Percentiles rank a stretch among this genome's conserved stretches.
Evolutionary conservation across 2,797 vertebrate species (phyloP).

Genomic region (Lepilemur ruficaudatus): DNA sequence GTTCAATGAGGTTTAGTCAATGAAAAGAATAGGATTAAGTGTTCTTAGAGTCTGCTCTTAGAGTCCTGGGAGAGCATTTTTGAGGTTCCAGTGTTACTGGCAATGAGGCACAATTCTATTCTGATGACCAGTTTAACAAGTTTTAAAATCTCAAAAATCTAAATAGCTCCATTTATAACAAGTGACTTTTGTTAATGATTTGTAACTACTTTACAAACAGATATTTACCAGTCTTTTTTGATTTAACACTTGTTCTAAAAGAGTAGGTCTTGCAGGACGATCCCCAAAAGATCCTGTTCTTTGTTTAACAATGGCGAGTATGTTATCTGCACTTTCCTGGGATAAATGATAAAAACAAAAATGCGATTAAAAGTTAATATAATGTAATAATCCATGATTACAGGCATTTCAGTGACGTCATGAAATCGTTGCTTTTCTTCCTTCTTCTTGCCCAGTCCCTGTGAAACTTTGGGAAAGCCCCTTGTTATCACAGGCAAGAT

Average conservation of each 20-base stretch:
- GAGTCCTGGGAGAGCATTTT: background rate
- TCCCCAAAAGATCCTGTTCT: slow-evolving; percentile 93
- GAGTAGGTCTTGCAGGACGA: slow-evolving; percentile 94
- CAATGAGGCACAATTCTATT: background rate
- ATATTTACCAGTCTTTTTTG: slow-evolving; percentile 95
- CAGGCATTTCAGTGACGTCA: background rate
- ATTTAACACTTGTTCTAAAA: slow-evolving; percentile 98
- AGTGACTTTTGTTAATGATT: background rate
- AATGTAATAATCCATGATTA: background rate
- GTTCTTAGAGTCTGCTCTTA: background rate
- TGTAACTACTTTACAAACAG: background rate
- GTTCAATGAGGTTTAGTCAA: background rate
- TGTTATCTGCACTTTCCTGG: slow-evolving; percentile 93
- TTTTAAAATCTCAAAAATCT: background rate
- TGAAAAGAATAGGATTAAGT: background rate
- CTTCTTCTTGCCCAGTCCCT: background rate
- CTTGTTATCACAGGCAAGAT: background rate
- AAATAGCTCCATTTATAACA: background rate
- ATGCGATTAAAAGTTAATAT: background rate
- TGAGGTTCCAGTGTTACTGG: background rate
- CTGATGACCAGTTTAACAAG: background rate
- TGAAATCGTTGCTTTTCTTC: background rate
- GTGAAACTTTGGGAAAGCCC: background rate
- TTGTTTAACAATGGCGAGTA: slow-evolving; percentile 95
- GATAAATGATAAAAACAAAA: slow-evolving; percentile 14